Percentiles rank a stretch among this genome's conserved stretches.
phyloP scores from a whole-genome alignment of 2,113 vertebrate species.

The Hyla sarda region DNA sequence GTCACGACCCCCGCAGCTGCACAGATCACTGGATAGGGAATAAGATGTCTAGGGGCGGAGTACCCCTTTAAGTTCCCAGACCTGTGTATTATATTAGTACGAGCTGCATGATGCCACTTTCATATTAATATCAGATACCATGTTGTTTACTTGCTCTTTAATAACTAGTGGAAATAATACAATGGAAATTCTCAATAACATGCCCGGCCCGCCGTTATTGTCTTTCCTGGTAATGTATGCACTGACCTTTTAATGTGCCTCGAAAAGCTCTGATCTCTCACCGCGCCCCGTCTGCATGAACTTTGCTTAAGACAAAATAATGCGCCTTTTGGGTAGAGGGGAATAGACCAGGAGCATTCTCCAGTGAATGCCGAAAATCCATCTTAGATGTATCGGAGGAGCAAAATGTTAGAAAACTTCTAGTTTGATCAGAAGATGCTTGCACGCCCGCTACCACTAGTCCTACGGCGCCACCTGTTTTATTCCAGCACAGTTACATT shows the following conservation, averaged over 20 bases:
- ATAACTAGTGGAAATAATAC: background rate
- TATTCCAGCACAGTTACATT: too few relatives aligned
- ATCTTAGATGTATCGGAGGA: constrained; percentile 51
- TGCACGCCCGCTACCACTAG: too few relatives aligned
- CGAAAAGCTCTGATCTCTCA: constrained; percentile 68
- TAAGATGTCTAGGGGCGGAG: too few relatives aligned
- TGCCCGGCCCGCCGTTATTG: background rate
- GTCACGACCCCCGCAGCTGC: too few relatives aligned
- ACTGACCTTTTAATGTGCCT: constrained; percentile 66
- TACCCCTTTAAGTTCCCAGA: too few relatives aligned
- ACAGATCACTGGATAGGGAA: too few relatives aligned
- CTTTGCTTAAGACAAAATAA: constrained; percentile 68
- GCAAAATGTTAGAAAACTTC: constrained; percentile 59
- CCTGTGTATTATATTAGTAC: too few relatives aligned
- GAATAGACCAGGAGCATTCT: constrained; percentile 61
- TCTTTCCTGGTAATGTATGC: constrained; percentile 61
- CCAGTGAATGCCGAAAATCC: too few relatives aligned
- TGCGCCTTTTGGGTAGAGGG: constrained; percentile 55
- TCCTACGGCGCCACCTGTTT: too few relatives aligned
- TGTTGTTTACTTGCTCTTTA: constrained; percentile 15
- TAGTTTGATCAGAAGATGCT: constrained; percentile 60
- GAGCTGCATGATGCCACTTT: background rate
- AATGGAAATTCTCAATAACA: constrained; percentile 3
- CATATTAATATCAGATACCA: background rate
- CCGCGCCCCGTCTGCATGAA: constrained; percentile 65